A percentile compares a stretch with the other conserved stretches of the same genome.
phyloP scores from a whole-genome alignment of 2,113 vertebrate species.

The Paradisaea rubra region DNA sequence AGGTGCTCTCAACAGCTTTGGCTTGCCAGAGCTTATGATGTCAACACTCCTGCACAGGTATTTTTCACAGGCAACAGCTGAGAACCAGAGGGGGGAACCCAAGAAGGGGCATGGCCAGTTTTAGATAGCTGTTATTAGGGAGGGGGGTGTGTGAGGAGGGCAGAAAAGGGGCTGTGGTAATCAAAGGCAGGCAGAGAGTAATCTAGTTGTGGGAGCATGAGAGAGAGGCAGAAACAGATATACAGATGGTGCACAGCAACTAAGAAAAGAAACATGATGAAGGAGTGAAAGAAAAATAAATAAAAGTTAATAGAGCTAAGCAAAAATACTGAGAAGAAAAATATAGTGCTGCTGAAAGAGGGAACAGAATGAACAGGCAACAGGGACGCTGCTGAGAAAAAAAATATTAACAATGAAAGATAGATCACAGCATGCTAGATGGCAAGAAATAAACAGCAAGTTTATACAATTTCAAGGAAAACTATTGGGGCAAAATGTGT shows the following conservation, averaged over 20 bases:
- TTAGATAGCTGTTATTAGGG: background rate
- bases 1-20: background rate
- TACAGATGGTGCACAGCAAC: slow-evolving; percentile 34
- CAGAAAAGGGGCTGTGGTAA: background rate
- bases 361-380: slow-evolving; percentile 49
- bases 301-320: slow-evolving; percentile 68
- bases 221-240: slow-evolving; percentile 33
- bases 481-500: slow-evolving; percentile 45
- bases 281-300: slow-evolving; percentile 61
- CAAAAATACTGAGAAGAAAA: slow-evolving; percentile 57
- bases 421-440: slow-evolving; percentile 42
- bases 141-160: background rate
- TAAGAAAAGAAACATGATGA: slow-evolving; percentile 50
- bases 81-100: background rate
- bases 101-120: background rate
- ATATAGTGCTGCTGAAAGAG: slow-evolving; percentile 25
- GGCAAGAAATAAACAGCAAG: slow-evolving; percentile 57
- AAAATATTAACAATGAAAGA: slow-evolving; percentile 56
- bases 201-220: background rate
- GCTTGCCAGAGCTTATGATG: background rate
- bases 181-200: background rate
- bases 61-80: slow-evolving; percentile 4
- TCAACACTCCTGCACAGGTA: background rate
- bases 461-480: slow-evolving; percentile 59
- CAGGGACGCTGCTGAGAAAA: slow-evolving; percentile 19